Conservation (phyloP, 2,113 vertebrate genomes). For the Corvus cornix region DNA sequence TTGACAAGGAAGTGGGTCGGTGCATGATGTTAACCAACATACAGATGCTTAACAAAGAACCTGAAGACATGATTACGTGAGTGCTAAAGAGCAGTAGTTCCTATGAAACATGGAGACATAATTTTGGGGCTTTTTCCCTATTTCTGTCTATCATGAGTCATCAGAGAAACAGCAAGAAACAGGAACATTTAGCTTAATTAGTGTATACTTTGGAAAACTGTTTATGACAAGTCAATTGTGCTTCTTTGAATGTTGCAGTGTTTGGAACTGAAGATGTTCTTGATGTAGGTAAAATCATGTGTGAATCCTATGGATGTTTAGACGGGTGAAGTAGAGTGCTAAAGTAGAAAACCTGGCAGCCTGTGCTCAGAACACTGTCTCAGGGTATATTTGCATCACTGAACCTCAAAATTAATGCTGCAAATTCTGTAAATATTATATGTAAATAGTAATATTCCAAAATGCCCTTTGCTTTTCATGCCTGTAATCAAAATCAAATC, state of each 20-base stretch:
- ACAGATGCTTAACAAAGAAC: constrained; percentile 98
- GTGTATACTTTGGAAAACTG: not conserved
- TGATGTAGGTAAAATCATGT: not conserved
- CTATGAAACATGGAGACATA: not conserved
- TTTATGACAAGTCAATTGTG: not conserved
- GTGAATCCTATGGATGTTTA: not conserved
- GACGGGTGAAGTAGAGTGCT: not conserved
- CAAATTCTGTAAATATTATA: not conserved
- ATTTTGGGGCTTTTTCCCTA: not conserved
- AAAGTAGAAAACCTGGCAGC: not conserved
- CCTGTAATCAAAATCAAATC: not conserved
- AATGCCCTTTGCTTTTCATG: not conserved
- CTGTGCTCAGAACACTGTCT: not conserved
- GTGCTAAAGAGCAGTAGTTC: constrained; percentile 49
- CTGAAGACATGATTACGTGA: constrained; percentile 99
- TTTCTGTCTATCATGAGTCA: not conserved
- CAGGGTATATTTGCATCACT: not conserved
- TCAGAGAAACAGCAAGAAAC: not conserved
- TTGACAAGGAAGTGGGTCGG: constrained; percentile 98
- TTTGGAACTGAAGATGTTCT: not conserved
- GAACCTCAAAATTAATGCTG: not conserved
- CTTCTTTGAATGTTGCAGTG: not conserved
- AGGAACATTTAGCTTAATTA: not conserved
- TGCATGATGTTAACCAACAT: constrained; percentile 98
- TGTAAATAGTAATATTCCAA: not conserved